These are phyloP conservation scores for Drosophila birchii DNA, from an alignment of 2,888 invertebrate species.

Conservation along the genomic window DNA sequence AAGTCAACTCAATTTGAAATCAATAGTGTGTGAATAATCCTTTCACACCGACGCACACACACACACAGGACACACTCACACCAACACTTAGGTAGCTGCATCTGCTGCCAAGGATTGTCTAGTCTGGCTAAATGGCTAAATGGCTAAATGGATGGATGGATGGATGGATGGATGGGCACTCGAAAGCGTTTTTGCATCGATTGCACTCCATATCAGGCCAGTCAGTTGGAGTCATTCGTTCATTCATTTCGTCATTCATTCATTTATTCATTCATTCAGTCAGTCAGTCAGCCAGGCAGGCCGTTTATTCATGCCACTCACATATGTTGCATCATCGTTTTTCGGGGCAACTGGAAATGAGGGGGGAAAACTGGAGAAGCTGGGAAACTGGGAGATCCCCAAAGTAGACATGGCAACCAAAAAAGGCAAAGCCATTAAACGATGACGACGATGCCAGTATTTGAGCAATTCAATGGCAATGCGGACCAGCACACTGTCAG, in stretches of 20 bases:
- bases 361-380: slow-evolving; percentile 13
- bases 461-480: slow-evolving; percentile 80
- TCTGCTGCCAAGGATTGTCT: slow-evolving; percentile 56
- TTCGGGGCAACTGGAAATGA: slow-evolving; percentile 28
- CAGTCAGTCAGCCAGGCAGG: slow-evolving; percentile 41
- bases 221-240: slow-evolving; percentile 44
- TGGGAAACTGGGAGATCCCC: background rate
- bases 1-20: slow-evolving; percentile 85
- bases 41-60: slow-evolving; percentile 70
- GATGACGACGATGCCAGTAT: slow-evolving; percentile 66
- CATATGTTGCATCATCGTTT: slow-evolving; percentile 69
- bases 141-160: slow-evolving; percentile 32
- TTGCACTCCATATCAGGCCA: slow-evolving; percentile 82
- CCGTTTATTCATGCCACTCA: slow-evolving; percentile 69
- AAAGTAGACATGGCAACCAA: slow-evolving; percentile 62
- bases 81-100: slow-evolving; percentile 40
- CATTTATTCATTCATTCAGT: slow-evolving; percentile 25
- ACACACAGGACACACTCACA: slow-evolving; percentile 14
- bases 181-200: slow-evolving; percentile 81
- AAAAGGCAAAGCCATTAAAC: slow-evolving; percentile 63
- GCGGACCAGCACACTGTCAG: slow-evolving; percentile 46
- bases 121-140: slow-evolving; percentile 27
- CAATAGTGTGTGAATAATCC: slow-evolving; percentile 85
- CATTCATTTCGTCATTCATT: slow-evolving; percentile 24
- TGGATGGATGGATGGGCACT: slow-evolving; percentile 56